Evolutionary conservation across 2,888 invertebrate genomes (phyloP), one percentile per base, ranked within the genome.

Genomic region (Heliconius ethilla): DNA sequence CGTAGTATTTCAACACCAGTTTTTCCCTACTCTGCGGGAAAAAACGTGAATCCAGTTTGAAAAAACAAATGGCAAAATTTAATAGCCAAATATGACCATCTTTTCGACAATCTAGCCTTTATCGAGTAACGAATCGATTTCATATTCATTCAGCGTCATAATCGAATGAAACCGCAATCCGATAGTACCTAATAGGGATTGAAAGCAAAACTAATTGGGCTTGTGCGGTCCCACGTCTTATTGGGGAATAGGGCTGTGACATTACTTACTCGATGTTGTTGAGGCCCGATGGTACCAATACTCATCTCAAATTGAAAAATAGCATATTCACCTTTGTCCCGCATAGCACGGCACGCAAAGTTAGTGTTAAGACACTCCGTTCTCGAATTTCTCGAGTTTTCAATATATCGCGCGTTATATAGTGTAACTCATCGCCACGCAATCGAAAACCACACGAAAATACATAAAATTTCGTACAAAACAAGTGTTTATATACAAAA

Each of bases 401-500:
- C 9, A 2, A 59, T 10, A 59, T n/a, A 59, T n/a, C 7, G 1
- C 59, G n/a, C 3, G 10, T 59, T n/a, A 2, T 10, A 10, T 7
- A n/a, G 9, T 10, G n/a, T n/a, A 59, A n/a, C 63, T 63, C 63
- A 63, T 5, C 25, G 27, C 25, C 63, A 15, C 27, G 1, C 15
- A 27, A n/a, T 37, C 25, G 4, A 45, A 45, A 25, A 22, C 9
- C 25, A n/a, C 37, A 67, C n/a, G 13, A 25, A 69, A 45, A 69
- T n/a, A 25, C n/a, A 2, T 4, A 69, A 45, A 15, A 69, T 45
- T 40, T 37, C n/a, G 40, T 40, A 67, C 13, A 40, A n/a, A 29
- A 69, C 25, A 55, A 72, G 33, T 45, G 37, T 75, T 65, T 51
- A 75, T 75, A 45, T 45, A 74, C 63, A 72, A 27, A 29, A 33